These are phyloP conservation scores for Agonopterix arenella DNA, from an alignment of 2,888 invertebrate genomes.

Conservation along the genomic window DNA sequence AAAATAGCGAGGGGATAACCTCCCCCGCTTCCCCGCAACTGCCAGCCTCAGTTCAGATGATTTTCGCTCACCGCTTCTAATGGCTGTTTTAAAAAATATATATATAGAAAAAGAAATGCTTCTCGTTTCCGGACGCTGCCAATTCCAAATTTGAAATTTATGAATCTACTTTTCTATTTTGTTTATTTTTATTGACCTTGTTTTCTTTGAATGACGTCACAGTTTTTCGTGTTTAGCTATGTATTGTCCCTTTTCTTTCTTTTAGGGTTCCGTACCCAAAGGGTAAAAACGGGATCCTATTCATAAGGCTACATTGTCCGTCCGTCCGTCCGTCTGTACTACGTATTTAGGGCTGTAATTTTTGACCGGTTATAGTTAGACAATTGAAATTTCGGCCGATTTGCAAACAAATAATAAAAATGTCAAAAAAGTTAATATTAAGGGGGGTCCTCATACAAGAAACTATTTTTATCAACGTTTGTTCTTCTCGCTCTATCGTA, in stretches of 20 bases:
- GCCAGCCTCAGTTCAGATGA: constrained; percentile 53
- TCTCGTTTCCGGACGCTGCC: constrained; percentile 26
- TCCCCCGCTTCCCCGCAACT: constrained; percentile 20
- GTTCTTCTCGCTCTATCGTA: too few relatives aligned
- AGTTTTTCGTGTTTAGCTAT: neutral
- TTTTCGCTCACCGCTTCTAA: constrained; percentile 54
- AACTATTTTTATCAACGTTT: too few relatives aligned
- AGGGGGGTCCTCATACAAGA: too few relatives aligned
- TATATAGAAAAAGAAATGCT: constrained; percentile 25
- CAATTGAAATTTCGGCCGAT: too few relatives aligned
- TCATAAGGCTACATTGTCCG: too few relatives aligned
- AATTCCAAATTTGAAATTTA: constrained; percentile 28
- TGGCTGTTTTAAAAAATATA: constrained; percentile 54
- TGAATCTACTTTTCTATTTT: neutral
- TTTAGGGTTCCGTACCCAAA: too few relatives aligned
- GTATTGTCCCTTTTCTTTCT: neutral
- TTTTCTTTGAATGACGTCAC: neutral
- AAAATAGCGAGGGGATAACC: constrained; percentile 64
- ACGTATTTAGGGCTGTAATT: too few relatives aligned
- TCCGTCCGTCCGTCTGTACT: too few relatives aligned
- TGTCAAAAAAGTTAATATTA: too few relatives aligned
- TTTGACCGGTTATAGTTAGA: too few relatives aligned
- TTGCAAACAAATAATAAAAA: too few relatives aligned
- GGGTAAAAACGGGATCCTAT: too few relatives aligned
- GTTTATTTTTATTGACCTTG: neutral